Conservation (phyloP, 2,888 invertebrate species). For the Heliconius ethilla region DNA sequence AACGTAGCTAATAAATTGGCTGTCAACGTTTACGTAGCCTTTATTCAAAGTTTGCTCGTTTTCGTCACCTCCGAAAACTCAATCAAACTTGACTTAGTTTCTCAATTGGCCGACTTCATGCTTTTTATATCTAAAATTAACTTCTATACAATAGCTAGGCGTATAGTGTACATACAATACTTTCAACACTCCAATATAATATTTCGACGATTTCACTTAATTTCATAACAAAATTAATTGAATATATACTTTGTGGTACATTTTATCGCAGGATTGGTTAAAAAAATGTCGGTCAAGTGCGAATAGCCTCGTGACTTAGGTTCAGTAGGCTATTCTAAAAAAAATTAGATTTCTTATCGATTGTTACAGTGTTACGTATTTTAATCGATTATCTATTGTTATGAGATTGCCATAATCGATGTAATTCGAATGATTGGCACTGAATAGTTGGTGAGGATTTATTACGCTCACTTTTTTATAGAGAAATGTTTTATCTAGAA, state of each 20-base stretch:
- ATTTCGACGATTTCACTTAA: constrained; percentile 74
- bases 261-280: constrained; percentile 54
- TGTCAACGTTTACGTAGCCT: not conserved
- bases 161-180: constrained; percentile 51
- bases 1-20: not conserved
- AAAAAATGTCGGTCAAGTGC: constrained; percentile 54
- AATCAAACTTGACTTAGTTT: constrained; percentile 66
- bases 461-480: constrained; percentile 10
- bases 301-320: constrained; percentile 39
- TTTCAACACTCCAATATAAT: constrained; percentile 72
- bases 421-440: constrained; percentile 21
- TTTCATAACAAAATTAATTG: constrained; percentile 75
- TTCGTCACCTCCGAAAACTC: constrained; percentile 51
- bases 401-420: constrained; percentile 27
- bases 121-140: constrained; percentile 64
- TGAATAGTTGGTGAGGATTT: constrained; percentile 28
- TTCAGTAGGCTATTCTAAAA: constrained; percentile 31
- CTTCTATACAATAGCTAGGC: constrained; percentile 57
- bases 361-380: constrained; percentile 8
- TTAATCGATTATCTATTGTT: constrained; percentile 38
- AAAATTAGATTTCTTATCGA: constrained; percentile 16
- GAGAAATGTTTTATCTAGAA: not conserved
- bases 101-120: constrained; percentile 68
- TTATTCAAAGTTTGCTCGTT: constrained; percentile 53
- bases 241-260: constrained; percentile 65